Evolutionary conservation across 2,797 vertebrate species (phyloP).

Genomic region (Acrocephalus scirpaceus): DNA sequence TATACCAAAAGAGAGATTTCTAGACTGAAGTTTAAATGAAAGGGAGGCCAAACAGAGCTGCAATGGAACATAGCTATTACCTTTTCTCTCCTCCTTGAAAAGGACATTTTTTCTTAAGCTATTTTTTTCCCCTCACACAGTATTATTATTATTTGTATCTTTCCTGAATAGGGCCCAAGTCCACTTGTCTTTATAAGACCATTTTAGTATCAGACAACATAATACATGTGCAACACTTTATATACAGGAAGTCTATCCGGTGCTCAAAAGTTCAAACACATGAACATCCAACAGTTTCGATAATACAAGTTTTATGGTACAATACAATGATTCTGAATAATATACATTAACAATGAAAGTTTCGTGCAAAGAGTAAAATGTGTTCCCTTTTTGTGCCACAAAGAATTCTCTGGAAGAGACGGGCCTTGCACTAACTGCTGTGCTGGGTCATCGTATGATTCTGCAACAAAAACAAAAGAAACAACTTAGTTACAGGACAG

Average conservation of each 20-base stretch:
- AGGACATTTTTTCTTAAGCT: conserved; percentile 65
- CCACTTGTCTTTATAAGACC: conserved; percentile 81
- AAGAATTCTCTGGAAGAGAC: conserved; percentile 71
- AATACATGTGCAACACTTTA: conserved; percentile 96
- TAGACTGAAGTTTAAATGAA: conserved; percentile 76
- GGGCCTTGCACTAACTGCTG: conserved; percentile 92
- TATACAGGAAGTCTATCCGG: conserved; percentile 93
- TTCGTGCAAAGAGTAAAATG: conserved; percentile 90
- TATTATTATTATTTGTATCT: conserved; percentile 69
- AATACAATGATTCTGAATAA: conserved; percentile 88
- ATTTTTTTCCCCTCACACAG: conserved; percentile 61
- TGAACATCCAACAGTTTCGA: conserved; percentile 84
- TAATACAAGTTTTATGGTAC: conserved; percentile 86
- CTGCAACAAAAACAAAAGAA: conserved; percentile 76
- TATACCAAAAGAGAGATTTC: conserved; percentile 80
- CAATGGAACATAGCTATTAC: conserved; percentile 65
- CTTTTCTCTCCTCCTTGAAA: conserved; percentile 71
- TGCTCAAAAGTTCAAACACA: conserved; percentile 88
- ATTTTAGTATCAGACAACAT: conserved; percentile 91
- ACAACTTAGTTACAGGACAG: conserved; percentile 12
- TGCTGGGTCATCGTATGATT: conserved; percentile 99
- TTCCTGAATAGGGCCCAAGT: conserved; percentile 84
- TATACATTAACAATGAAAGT: conserved; percentile 90
- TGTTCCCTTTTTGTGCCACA: conserved; percentile 83
- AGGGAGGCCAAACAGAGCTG: conserved; percentile 76